phyloP scores from a whole-genome alignment of 30 jellyfish, hydroid and myxozoan genomes.

The Aurelia sp. region DNA sequence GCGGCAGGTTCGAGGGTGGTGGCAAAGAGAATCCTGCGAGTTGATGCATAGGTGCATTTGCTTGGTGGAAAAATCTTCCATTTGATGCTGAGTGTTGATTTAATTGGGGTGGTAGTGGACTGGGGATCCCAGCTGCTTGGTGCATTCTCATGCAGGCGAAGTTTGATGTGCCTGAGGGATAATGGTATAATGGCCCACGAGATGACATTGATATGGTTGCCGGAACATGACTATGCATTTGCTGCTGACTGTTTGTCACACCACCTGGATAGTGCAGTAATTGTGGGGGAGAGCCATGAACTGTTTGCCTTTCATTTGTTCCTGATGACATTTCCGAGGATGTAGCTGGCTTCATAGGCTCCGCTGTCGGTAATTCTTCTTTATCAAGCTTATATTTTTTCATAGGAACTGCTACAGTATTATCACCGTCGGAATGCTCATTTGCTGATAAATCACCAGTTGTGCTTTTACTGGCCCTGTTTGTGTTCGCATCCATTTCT shows the following conservation, averaged over 20 bases:
- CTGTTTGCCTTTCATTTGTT: constrained; percentile 14
- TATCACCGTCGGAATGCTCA: too few relatives aligned
- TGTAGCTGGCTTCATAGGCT: background rate
- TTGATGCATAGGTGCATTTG: constrained; percentile 8
- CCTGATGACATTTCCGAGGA: constrained; percentile 6
- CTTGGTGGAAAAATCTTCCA: constrained; percentile 25
- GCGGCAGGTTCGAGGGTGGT: constrained; percentile 12
- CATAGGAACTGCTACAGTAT: background rate
- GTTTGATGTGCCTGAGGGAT: constrained; percentile 45
- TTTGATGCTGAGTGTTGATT: background rate
- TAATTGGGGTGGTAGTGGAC: background rate
- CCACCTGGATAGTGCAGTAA: constrained; percentile 3
- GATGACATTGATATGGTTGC: background rate
- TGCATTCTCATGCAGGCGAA: constrained; percentile 43
- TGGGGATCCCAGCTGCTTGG: constrained; percentile 27
- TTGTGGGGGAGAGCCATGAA: constrained; percentile 19
- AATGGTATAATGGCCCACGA: constrained; percentile 40
- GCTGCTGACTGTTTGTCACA: constrained; percentile 6
- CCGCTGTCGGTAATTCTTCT: background rate
- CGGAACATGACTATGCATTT: constrained; percentile 12
- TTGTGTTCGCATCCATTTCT: background rate
- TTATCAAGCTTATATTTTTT: constrained; percentile 19
- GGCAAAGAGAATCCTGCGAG: constrained; percentile 34
- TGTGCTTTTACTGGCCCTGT: too few relatives aligned
- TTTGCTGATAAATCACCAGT: too few relatives aligned